Percentiles rank a stretch among this genome's conserved stretches.
phyloP scores from a whole-genome alignment of 2,113 vertebrate species.

The Melospiza georgiana region DNA sequence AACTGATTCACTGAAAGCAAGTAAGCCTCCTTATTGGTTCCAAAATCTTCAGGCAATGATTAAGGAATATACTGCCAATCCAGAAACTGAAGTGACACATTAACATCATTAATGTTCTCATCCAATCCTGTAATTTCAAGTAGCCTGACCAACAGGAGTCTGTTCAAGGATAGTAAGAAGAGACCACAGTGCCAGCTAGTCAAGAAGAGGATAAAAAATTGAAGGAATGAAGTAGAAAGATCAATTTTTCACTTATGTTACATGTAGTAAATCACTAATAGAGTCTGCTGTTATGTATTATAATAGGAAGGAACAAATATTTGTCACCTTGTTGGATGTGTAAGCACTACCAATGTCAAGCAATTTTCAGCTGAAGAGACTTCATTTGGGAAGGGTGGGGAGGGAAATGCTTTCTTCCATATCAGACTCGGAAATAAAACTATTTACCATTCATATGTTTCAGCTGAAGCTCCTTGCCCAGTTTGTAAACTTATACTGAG shows the following conservation, averaged over 20 bases:
- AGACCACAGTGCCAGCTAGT: background rate
- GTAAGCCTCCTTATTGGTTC: background rate
- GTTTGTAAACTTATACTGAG: background rate
- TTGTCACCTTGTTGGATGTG: background rate
- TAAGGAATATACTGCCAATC: background rate
- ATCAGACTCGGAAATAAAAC: background rate
- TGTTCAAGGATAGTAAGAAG: background rate
- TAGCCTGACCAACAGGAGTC: background rate
- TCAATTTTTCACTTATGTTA: background rate
- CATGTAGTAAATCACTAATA: background rate
- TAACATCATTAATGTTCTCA: background rate
- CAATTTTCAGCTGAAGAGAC: background rate
- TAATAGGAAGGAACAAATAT: background rate
- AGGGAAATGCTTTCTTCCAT: background rate
- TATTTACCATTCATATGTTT: background rate
- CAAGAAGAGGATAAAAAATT: fast-evolving
- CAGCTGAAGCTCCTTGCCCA: background rate
- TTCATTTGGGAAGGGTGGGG: background rate
- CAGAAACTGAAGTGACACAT: background rate
- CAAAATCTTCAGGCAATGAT: background rate
- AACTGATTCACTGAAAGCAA: background rate
- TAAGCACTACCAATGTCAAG: background rate
- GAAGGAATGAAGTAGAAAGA: background rate
- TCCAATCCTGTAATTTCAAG: background rate
- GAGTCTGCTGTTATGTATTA: background rate